Conservation (phyloP, 2,797 vertebrate species). For the Masticophis lateralis region DNA sequence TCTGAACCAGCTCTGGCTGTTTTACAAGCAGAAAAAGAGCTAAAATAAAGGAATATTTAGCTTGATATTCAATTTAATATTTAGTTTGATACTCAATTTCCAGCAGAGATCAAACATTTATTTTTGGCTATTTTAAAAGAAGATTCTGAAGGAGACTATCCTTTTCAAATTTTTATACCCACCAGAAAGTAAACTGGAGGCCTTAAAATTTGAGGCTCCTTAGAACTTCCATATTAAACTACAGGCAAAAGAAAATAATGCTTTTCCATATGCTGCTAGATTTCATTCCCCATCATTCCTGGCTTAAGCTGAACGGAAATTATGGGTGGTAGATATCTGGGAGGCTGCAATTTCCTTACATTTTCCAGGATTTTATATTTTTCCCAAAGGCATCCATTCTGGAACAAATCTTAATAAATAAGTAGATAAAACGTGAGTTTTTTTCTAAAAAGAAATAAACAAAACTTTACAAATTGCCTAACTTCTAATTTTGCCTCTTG, state of each 20-base stretch:
- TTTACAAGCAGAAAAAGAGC: not conserved
- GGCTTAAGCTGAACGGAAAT: not conserved
- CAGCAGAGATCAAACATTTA: not conserved
- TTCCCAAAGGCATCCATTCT: too few species aligned
- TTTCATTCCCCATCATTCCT: not conserved
- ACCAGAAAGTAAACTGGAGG: not conserved
- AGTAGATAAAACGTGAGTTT: not conserved
- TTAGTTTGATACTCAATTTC: not conserved
- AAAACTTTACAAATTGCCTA: not conserved
- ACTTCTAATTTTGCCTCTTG: not conserved
- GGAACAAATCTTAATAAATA: not conserved
- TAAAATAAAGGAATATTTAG: not conserved
- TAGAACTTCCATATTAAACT: not conserved
- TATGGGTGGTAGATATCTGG: not conserved
- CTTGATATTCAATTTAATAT: not conserved
- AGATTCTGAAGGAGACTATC: not conserved
- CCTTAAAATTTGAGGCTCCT: not conserved
- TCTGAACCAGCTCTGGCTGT: not conserved
- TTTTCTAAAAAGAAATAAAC: not conserved
- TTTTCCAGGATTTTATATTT: not conserved
- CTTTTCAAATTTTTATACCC: not conserved
- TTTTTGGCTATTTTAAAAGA: not conserved
- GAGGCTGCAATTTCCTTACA: not conserved
- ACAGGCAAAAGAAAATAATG: not conserved
- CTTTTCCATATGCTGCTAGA: not conserved